Conservation (phyloP, 37 sponge, comb jelly and placozoan species). For the Crambe crambe region DNA sequence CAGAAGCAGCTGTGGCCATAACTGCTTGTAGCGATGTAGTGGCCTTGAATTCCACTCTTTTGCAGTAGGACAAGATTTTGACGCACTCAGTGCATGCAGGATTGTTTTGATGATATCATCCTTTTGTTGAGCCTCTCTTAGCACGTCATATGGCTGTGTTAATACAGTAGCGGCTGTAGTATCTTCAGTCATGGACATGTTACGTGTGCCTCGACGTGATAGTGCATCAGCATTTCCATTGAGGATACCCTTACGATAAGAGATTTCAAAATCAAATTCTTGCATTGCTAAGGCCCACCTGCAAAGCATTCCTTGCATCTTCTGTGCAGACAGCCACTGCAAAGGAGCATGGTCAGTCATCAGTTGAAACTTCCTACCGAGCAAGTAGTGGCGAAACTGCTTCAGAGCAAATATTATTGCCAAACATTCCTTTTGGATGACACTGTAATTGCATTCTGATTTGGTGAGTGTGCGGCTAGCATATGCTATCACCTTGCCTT, state of each 20-base stretch:
- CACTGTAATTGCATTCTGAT: slow-evolving; percentile 21
- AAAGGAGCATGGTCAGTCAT: slow-evolving; percentile 51
- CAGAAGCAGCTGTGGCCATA: slow-evolving; percentile 45
- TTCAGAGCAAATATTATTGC: slow-evolving; percentile 50
- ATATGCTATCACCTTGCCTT: slow-evolving; percentile 42
- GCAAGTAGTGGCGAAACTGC: slow-evolving; percentile 58
- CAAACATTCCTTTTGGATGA: slow-evolving; percentile 53
- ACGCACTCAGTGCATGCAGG: neutral
- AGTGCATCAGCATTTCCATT: slow-evolving; percentile 66
- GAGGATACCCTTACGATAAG: slow-evolving; percentile 23
- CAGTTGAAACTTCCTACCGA: slow-evolving; percentile 34
- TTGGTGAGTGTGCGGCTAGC: slow-evolving; percentile 7
- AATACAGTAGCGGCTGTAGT: neutral
- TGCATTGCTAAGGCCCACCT: slow-evolving; percentile 51
- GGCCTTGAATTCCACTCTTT: slow-evolving; percentile 29
- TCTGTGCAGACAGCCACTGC: slow-evolving; percentile 56
- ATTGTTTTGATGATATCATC: neutral
- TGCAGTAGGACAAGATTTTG: neutral
- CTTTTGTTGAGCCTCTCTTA: neutral
- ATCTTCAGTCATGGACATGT: neutral
- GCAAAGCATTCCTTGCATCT: slow-evolving; percentile 64
- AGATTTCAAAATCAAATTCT: slow-evolving; percentile 50
- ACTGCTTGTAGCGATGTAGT: slow-evolving; percentile 45
- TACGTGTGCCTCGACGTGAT: no score
- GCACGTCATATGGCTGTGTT: no score